Evolutionary conservation across 2,888 invertebrate genomes (phyloP).

Genomic region (Melipona beecheii): DNA sequence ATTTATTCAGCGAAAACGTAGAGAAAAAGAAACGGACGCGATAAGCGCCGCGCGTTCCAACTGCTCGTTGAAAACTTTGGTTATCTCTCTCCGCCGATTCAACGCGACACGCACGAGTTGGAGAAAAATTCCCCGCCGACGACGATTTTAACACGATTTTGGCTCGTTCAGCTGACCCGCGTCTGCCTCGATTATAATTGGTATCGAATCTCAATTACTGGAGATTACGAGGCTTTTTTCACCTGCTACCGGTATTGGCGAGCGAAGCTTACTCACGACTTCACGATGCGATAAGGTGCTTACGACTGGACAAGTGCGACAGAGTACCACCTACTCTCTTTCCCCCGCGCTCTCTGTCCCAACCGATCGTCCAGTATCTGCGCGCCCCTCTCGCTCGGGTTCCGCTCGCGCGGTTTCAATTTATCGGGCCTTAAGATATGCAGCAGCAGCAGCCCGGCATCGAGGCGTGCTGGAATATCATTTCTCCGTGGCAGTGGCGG

Average conservation of each 20-base stretch:
- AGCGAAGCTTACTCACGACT: slow-evolving; percentile 33
- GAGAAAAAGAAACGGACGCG: background rate
- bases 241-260: slow-evolving; percentile 50
- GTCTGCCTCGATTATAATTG: slow-evolving; percentile 71
- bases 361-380: slow-evolving; percentile 22
- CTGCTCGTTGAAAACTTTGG: background rate
- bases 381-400: slow-evolving; percentile 36
- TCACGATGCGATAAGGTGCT: slow-evolving; percentile 60
- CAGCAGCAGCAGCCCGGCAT: slow-evolving; percentile 46
- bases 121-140: slow-evolving; percentile 24
- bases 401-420: slow-evolving; percentile 71
- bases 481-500: slow-evolving; percentile 60
- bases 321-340: slow-evolving; percentile 11
- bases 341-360: too few relatives aligned
- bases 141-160: slow-evolving; percentile 58
- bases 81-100: slow-evolving; percentile 44
- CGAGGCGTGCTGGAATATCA: slow-evolving; percentile 69
- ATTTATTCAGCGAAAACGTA: slow-evolving; percentile 25
- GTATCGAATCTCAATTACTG: slow-evolving; percentile 79
- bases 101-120: slow-evolving; percentile 11
- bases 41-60: background rate
- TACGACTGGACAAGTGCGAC: slow-evolving; percentile 51
- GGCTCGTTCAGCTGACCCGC: slow-evolving; percentile 54
- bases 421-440: slow-evolving; percentile 77
- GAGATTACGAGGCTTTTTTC: slow-evolving; percentile 72